Evolutionary conservation across 2,797 vertebrate species (phyloP).

Genomic region (Pelochelys cantorii): DNA sequence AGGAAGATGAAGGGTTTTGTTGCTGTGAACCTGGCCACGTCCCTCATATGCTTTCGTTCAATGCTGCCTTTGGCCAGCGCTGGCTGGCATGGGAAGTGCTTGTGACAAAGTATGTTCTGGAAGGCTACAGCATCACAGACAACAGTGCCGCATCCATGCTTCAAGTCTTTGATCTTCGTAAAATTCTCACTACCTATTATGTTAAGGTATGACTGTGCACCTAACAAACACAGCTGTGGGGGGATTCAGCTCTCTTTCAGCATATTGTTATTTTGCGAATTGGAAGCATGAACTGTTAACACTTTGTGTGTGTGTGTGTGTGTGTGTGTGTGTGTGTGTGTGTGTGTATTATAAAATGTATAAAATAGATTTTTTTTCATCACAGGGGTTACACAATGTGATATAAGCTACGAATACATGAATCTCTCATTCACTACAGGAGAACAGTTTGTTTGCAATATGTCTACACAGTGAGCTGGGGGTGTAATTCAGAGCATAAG

Average conservation of each 20-base stretch:
- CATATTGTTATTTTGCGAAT: not conserved
- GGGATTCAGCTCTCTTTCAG: not conserved
- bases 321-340: no score
- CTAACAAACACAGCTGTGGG: not conserved
- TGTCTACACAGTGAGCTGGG: not conserved
- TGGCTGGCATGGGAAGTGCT: constrained; percentile 99
- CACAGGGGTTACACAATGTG: not conserved
- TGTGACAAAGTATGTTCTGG: constrained; percentile 96
- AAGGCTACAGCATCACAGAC: constrained; percentile 98
- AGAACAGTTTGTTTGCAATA: not conserved
- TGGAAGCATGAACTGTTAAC: not conserved
- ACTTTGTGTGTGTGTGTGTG: not conserved
- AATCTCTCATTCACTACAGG: not conserved
- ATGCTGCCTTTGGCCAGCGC: constrained; percentile 95
- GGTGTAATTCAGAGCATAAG: not conserved
- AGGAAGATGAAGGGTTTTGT: constrained; percentile 97
- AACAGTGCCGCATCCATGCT: constrained; percentile 99
- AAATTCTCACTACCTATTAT: constrained; percentile 97
- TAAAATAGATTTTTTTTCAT: not conserved
- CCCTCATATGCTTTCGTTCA: constrained; percentile 95
- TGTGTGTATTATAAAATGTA: no score
- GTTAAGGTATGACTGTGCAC: constrained; percentile 87
- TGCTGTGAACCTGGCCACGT: constrained; percentile 97
- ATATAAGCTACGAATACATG: rapidly evolving
- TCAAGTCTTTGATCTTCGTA: constrained; percentile 96